Conservation (phyloP, 2,888 invertebrate genomes). For the Lasioglossum zephyrum region DNA sequence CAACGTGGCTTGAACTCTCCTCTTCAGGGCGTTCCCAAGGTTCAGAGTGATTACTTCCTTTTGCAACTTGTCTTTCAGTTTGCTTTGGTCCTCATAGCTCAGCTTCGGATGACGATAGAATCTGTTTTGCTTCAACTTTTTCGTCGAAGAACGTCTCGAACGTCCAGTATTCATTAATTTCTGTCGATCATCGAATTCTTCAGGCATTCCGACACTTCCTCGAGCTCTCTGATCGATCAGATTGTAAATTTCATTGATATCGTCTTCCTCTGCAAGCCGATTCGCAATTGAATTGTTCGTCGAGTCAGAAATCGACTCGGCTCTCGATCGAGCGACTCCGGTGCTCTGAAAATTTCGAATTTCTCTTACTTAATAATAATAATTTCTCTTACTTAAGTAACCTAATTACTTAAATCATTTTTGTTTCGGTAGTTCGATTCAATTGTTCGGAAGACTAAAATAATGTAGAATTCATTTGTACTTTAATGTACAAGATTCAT, state of each 20-base stretch:
- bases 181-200: conserved; percentile 1
- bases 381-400: too few relatives aligned
- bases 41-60: background rate
- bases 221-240: conserved; percentile 17
- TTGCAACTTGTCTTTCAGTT: background rate
- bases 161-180: conserved; percentile 20
- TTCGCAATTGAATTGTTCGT: background rate
- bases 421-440: too few relatives aligned
- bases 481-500: background rate
- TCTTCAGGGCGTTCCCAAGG: background rate
- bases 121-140: conserved; percentile 2
- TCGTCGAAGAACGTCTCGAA: conserved; percentile 42
- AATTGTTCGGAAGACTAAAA: background rate
- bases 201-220: background rate
- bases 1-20: conserved; percentile 30
- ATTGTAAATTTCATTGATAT: conserved; percentile 59
- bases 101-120: conserved; percentile 48
- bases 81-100: conserved; percentile 31
- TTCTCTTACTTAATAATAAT: background rate
- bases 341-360: conserved; percentile 40
- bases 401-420: too few relatives aligned
- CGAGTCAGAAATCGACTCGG: background rate
- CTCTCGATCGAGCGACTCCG: background rate
- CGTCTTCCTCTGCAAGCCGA: conserved; percentile 13
- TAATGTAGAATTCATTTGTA: background rate